Base-by-base conservation (phyloP, 2,797 vertebrate species). In the Micropoecilia bifurca region DNA sequence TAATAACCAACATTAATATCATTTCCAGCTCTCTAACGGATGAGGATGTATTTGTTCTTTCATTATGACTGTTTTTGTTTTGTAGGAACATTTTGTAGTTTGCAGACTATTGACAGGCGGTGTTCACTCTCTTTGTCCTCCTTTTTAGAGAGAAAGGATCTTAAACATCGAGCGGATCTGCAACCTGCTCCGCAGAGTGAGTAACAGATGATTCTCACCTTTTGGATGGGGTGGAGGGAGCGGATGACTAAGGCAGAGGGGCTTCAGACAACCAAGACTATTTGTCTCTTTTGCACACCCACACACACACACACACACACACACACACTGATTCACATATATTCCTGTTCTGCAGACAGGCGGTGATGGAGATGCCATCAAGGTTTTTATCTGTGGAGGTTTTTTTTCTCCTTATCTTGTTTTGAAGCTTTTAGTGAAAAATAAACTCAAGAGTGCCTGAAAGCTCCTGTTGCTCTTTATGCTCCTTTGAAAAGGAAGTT, bases 161-260 rank as follows among this genome's bases (percentile, higher is more conserved):
- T 96, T 97, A 89, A 98, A 98, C 94, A 97, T 98, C 46, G 97
- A 98, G 85, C 96, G 97, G 91, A 98, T 98, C 93, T 98, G 97
- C 95, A 97, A 97, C 94, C 96, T 98, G 85, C 96, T 98, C 80
- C 95, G 97, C 86, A 97, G 95, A 96, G 97, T 98, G 93, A 97
- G 97, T 94, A 89, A 87, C 77, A 53, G 10, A 18, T 82, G 30
- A 53, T 85, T 75, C 72, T 82, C 45, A 85, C 82, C 85, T 89
- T 83, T 83, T 33, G 30, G 16, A 2, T 1, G 10, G 4, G 16
- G 2, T 4, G n/a, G 14, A 33, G 83, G 82, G 63, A 85, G 61
- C 61, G 75, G 81, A 79, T 84, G 87, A 86, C 77, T 86, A 71
- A 83, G 82, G 73, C 81, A 75, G 55, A 84, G 75, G 79, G 63